phyloP scores from a whole-genome alignment of 2,113 vertebrate species.

The Campylorhamphus procurvoides region DNA sequence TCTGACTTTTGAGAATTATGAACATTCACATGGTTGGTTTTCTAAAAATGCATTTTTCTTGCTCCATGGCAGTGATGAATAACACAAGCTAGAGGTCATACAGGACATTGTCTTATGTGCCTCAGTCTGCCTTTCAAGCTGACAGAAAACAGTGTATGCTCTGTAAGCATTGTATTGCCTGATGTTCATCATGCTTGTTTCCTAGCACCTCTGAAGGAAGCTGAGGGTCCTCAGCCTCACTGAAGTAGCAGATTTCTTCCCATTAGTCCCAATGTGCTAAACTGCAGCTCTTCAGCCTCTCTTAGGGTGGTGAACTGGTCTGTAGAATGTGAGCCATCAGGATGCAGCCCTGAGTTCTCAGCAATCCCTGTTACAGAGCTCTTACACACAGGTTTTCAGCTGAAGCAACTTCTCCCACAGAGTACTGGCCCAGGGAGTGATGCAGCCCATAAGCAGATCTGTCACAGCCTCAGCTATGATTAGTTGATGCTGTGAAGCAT shows the following conservation, averaged over 20 bases:
- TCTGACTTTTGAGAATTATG: not conserved
- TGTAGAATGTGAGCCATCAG: not conserved
- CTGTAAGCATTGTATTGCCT: not conserved
- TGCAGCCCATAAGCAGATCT: not conserved
- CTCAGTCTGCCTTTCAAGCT: not conserved
- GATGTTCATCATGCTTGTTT: not conserved
- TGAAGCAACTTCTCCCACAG: not conserved
- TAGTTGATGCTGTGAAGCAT: not conserved
- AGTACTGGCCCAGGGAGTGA: not conserved
- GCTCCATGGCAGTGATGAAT: not conserved
- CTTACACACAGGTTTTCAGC: not conserved
- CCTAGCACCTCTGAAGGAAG: not conserved
- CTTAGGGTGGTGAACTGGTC: too few relatives aligned
- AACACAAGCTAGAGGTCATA: not conserved
- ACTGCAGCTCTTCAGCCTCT: not conserved
- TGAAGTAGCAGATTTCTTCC: not conserved
- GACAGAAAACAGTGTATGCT: not conserved
- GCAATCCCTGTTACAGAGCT: not conserved
- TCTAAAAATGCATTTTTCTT: not conserved
- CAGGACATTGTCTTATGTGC: rapidly evolving
- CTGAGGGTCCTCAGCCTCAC: not conserved
- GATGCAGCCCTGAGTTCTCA: not conserved
- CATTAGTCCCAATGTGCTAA: rapidly evolving
- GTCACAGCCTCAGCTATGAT: not conserved
- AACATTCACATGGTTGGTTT: not conserved